Evolutionary conservation across 2,888 invertebrate genomes (phyloP), one percentile per base, ranked within the genome.

Genomic region (Blera fallax): DNA sequence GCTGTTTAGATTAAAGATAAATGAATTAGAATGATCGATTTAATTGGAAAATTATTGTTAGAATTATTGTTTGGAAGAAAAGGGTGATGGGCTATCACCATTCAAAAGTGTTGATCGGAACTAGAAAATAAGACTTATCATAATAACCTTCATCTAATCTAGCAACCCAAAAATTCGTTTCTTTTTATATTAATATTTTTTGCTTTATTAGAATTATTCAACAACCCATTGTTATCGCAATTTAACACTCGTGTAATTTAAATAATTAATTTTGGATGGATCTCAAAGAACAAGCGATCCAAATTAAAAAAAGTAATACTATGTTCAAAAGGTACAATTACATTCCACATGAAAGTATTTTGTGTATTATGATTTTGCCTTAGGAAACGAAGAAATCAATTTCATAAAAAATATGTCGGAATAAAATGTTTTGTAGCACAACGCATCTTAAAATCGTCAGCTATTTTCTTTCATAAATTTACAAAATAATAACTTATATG

Each of bases 401-500:
- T 56, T 24, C 32, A 32, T 21, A 60, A 72, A 48, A 16, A n/a
- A 37, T 29, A 45, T 65, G 27, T 69, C 40, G 18, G 24, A 37
- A 14, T 24, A 52, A 37, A 50, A 52, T 70, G n/a, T 11, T 37
- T 27, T 27, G 18, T 24, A n/a, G 5, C 8, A 37, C 34, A 40
- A n/a, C 29, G 21, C 16, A 54, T 29, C n/a, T 5, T 34, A 50
- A 65, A 65, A 37, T 52, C 21, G 10, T 60, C 21, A 34, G 7
- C 43, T 18, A 21, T 32, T 48, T 16, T 45, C 18, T 45, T 34
- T 1, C 48, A 24, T 65, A 54, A 54, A 65, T 65, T 56, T 56
- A 74, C 74, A 81, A 81, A 81, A 82, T 56, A 69, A 77, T 56
- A 84, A 80, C 80, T 54, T 54, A 79, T 80, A 73, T 69, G 56